Evolutionary conservation across 2,113 vertebrate species (phyloP).

Genomic region (Columbina picui): DNA sequence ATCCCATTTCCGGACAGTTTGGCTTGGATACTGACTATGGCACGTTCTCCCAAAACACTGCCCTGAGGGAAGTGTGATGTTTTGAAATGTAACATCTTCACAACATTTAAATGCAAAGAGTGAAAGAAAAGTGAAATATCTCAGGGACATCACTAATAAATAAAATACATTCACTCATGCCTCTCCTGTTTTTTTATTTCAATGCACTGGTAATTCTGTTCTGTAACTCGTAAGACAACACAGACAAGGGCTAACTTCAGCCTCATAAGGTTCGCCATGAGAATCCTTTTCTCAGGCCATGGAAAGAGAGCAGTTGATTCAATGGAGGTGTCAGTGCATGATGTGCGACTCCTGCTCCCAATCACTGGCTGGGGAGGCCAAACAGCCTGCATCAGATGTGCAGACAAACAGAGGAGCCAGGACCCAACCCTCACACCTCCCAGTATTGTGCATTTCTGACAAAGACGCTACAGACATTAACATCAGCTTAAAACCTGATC

Average conservation of each 20-base stretch:
- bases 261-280: not conserved
- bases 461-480: not conserved
- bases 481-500: not conserved
- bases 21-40: not conserved
- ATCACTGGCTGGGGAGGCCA: not conserved
- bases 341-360: accelerated
- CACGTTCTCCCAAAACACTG: not conserved
- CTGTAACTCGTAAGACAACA: not conserved
- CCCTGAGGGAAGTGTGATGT: not conserved
- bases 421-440: not conserved
- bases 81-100: not conserved
- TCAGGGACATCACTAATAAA: not conserved
- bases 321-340: not conserved
- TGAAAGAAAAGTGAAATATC: not conserved
- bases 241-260: not conserved
- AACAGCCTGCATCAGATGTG: accelerated
- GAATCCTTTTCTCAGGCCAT: not conserved
- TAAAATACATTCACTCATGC: not conserved
- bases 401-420: not conserved
- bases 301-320: not conserved
- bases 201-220: not conserved
- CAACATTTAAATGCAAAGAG: not conserved
- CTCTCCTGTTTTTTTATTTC: not conserved
- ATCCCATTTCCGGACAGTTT: no score
- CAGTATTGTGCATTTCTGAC: not conserved